phyloP scores from a whole-genome alignment of 2,797 vertebrate species.

The Euthynnus affinis region DNA sequence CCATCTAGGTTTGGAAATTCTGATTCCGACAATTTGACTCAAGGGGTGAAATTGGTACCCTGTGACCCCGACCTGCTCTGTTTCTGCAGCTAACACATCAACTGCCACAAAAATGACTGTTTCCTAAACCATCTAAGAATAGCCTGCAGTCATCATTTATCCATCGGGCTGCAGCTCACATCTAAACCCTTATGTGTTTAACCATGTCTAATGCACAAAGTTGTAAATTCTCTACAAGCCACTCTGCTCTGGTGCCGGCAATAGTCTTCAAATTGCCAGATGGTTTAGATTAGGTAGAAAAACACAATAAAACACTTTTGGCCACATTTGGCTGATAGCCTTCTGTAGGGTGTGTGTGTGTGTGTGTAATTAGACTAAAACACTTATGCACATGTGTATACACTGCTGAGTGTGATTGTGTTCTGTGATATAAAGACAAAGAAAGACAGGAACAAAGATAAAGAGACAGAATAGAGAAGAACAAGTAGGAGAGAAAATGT shows the following conservation, averaged over 20 bases:
- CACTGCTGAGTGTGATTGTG: neutral
- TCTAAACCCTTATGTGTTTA: conserved; percentile 45
- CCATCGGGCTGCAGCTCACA: conserved; percentile 30
- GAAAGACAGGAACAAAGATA: neutral
- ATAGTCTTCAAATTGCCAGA: conserved; percentile 51
- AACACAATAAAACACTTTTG: conserved; percentile 64
- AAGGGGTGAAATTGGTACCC: conserved; percentile 38
- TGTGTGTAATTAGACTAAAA: conserved; percentile 1
- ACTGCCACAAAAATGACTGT: conserved; percentile 31
- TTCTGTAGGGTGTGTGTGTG: conserved; percentile 25
- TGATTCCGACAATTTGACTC: conserved; percentile 29
- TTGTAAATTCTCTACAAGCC: conserved; percentile 58
- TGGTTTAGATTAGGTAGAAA: conserved; percentile 57
- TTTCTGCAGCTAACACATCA: conserved; percentile 31
- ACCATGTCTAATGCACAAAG: conserved; percentile 59
- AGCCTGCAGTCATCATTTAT: conserved; percentile 48
- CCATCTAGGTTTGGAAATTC: conserved; percentile 29
- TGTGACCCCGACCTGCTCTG: conserved; percentile 38
- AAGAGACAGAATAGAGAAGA: neutral
- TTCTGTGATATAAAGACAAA: conserved; percentile 17
- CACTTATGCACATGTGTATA: conserved; percentile 9
- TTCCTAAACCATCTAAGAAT: conserved; percentile 47
- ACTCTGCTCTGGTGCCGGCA: conserved; percentile 46
- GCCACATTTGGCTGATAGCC: conserved; percentile 35
- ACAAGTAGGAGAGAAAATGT: neutral